These are phyloP conservation scores for Drosophila macrothrix DNA, from an alignment of 2,888 invertebrate species.

Conservation along the genomic window DNA sequence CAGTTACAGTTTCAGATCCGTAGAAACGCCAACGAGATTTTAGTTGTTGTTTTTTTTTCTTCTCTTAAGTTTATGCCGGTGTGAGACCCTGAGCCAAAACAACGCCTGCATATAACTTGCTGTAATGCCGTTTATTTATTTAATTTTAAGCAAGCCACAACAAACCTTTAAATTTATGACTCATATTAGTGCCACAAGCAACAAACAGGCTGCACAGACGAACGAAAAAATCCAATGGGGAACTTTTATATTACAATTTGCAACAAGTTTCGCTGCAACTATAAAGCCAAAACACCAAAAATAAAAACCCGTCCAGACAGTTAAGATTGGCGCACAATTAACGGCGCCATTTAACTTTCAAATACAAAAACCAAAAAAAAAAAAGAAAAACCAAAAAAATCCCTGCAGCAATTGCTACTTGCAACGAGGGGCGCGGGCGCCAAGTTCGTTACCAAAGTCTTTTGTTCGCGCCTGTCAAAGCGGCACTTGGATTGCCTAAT, in stretches of 20 bases:
- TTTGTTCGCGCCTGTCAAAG: slow-evolving; percentile 67
- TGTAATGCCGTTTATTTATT: slow-evolving; percentile 75
- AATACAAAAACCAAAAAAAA: slow-evolving; percentile 28
- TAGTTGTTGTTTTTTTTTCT: slow-evolving; percentile 14
- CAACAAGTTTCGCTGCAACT: slow-evolving; percentile 69
- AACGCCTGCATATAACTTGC: slow-evolving; percentile 71
- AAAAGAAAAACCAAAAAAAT: not conserved
- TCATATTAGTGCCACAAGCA: slow-evolving; percentile 65
- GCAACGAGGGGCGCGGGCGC: not conserved
- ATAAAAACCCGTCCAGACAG: slow-evolving; percentile 49
- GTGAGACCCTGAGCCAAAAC: slow-evolving; percentile 67
- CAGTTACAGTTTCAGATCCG: slow-evolving; percentile 44
- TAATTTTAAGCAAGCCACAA: slow-evolving; percentile 60
- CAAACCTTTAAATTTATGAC: slow-evolving; percentile 76
- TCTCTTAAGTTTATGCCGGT: slow-evolving; percentile 26
- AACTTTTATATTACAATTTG: slow-evolving; percentile 78
- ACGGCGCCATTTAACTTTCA: slow-evolving; percentile 75
- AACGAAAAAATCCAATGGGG: slow-evolving; percentile 65
- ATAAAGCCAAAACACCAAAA: slow-evolving; percentile 50
- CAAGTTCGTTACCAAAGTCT: slow-evolving; percentile 64
- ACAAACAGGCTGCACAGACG: slow-evolving; percentile 9
- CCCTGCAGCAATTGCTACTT: slow-evolving; percentile 39
- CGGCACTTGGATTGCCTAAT: slow-evolving; percentile 58
- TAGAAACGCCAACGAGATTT: slow-evolving; percentile 42
- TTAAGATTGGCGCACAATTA: slow-evolving; percentile 75